Base-by-base conservation (phyloP, 2,797 vertebrate genomes). In the Sitta carolinensis region DNA sequence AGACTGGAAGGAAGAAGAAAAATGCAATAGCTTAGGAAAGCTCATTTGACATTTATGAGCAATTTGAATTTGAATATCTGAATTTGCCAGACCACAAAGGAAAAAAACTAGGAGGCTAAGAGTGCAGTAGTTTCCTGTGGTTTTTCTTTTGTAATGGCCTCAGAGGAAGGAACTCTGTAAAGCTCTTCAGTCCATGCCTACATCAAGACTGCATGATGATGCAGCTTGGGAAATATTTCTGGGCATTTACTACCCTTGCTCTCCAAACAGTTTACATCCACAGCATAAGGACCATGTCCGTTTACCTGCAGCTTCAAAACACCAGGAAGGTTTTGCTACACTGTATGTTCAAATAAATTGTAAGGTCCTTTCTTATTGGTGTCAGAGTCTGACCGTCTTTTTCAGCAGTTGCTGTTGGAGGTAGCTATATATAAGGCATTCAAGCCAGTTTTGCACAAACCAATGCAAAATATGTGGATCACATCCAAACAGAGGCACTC, bases 11-110 rank as follows among this genome's bases (percentile, higher is more conserved):
- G 18, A 67, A 90, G 84, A 78, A 89, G 13, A 19, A 73, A 66
- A 75, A 55, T 13, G 10, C 6, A 38, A 26, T 29, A 57, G 18
- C 34, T 83, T 11, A 51, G 47, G 55, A 88, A 90, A 78, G 3
- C 13, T 87, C 59, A n/a, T 87, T 91, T 91, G 30, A 80, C 73
- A 86, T 93, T 81, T 84, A 69, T 72, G 73, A 89, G 25, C 19
- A 27, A 84, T 94, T 86, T 95, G 66, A 87, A 83, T 94, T 80
- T 94, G 57, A 88, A 74, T 91, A 58, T 80, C 57, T 93, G 89
- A 66, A 59, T 89, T 93, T 84, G 12, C 59, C 85, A 93, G 66
- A 72, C n/a, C 55, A 87, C 74, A 91, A 88, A 91, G n/a, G 43
- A 91, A 93, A 48, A 88, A 88, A 93, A 76, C 38, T n/a, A 58